A percentile compares a stretch with the other conserved stretches of the same genome.
Conservation (phyloP, 2,113 vertebrate species). For the Macquaria australasica region DNA sequence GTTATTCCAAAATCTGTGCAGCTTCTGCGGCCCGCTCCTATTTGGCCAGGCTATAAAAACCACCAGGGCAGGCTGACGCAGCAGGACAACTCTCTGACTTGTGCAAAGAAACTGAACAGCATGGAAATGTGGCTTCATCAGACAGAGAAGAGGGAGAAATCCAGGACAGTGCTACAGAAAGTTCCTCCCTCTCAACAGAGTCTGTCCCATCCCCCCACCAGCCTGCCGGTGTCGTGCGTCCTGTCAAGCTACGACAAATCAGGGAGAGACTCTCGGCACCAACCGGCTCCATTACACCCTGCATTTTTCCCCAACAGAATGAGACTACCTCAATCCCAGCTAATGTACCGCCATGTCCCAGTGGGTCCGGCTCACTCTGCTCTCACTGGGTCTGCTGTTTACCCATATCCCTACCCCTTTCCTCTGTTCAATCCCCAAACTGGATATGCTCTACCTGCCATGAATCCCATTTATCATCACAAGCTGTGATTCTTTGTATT, state of each 20-base stretch:
- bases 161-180: conserved; percentile 74
- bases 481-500: conserved; percentile 70
- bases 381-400: conserved; percentile 69
- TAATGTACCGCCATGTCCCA: conserved; percentile 74
- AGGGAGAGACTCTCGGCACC: conserved; percentile 64
- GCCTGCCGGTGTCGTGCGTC: conserved; percentile 55
- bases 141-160: conserved; percentile 79
- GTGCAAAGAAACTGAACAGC: conserved; percentile 66
- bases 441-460: conserved; percentile 74
- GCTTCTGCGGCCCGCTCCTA: conserved; percentile 71
- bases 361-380: conserved; percentile 62
- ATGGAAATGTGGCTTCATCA: conserved; percentile 53
- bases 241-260: conserved; percentile 71
- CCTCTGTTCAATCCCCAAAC: conserved; percentile 72
- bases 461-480: conserved; percentile 75
- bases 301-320: conserved; percentile 72
- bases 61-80: conserved; percentile 53
- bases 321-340: conserved; percentile 74
- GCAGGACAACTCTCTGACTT: conserved; percentile 50
- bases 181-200: conserved; percentile 71
- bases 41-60: conserved; percentile 67
- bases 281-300: conserved; percentile 48
- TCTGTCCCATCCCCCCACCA: conserved; percentile 46
- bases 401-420: conserved; percentile 74
- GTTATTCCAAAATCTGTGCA: conserved; percentile 77